Evolutionary conservation across 2,888 invertebrate genomes (phyloP).

Genomic region (Chloroclystis v-ata): DNA sequence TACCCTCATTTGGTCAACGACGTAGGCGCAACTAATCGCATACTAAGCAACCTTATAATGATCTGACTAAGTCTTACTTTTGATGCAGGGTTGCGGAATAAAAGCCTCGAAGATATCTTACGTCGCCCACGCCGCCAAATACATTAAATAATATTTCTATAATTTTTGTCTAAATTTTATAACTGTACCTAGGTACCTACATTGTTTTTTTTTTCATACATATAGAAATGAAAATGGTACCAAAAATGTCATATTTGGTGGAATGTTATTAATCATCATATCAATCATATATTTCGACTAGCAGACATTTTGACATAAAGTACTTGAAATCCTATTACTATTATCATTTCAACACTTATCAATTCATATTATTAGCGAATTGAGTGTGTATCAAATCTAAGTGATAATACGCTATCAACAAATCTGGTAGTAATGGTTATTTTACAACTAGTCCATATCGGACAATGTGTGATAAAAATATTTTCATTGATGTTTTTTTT

Average conservation of each 20-base stretch:
- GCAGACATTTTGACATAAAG: no score
- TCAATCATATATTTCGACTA: no score
- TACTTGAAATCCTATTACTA: constrained; percentile 58
- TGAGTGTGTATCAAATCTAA: constrained; percentile 44
- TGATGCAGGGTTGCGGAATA: constrained; percentile 64
- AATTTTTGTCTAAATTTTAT: not conserved
- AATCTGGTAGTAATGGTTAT: constrained; percentile 48
- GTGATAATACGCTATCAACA: constrained; percentile 65
- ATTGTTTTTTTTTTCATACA: no score
- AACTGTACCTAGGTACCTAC: not conserved
- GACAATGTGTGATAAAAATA: constrained; percentile 40
- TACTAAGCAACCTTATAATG: constrained; percentile 71
- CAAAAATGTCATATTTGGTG: no score
- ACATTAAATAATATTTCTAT: constrained; percentile 37
- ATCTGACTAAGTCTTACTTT: constrained; percentile 62
- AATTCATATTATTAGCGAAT: constrained; percentile 51
- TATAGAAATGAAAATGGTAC: no score
- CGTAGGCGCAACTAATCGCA: constrained; percentile 70
- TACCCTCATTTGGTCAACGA: constrained; percentile 75
- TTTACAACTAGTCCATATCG: constrained; percentile 42
- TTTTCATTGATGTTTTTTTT: constrained; percentile 52
- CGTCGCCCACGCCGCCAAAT: constrained; percentile 56
- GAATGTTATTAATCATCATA: no score
- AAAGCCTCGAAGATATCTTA: constrained; percentile 49
- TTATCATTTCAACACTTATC: constrained; percentile 71